Evolutionary conservation across 2,888 invertebrate species (phyloP).

Genomic region (Mesoligia furuncula): DNA sequence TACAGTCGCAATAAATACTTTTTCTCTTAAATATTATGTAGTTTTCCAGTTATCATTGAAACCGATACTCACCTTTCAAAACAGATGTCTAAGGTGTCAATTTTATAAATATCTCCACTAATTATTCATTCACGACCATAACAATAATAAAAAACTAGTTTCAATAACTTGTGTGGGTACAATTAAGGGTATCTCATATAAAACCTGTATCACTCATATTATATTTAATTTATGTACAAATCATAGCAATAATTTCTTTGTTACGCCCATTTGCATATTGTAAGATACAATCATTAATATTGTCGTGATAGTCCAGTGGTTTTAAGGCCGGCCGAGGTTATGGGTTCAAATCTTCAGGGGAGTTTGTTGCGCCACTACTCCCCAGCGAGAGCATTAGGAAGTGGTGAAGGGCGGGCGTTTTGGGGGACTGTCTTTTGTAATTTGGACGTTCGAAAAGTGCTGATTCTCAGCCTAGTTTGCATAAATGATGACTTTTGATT

Average conservation of each 20-base stretch:
- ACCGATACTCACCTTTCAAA: neutral
- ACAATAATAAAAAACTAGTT: slow-evolving; percentile 5
- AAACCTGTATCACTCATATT: slow-evolving; percentile 17
- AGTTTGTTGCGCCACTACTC: too few species aligned
- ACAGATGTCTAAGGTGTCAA: neutral
- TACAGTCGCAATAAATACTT: too few species aligned
- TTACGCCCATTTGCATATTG: slow-evolving; percentile 28
- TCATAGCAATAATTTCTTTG: slow-evolving; percentile 25
- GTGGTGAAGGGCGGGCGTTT: too few species aligned
- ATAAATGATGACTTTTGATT: too few species aligned
- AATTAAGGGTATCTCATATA: slow-evolving; percentile 6
- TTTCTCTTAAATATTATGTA: too few species aligned
- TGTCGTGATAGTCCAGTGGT: too few species aligned
- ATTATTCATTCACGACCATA: neutral
- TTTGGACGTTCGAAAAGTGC: too few species aligned
- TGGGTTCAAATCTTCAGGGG: too few species aligned
- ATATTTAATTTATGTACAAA: slow-evolving; percentile 11
- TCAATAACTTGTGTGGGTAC: neutral
- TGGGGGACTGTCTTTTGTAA: too few species aligned
- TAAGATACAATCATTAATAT: slow-evolving; percentile 19
- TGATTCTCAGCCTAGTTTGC: too few species aligned
- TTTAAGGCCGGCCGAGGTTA: too few species aligned
- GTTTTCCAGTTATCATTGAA: neutral
- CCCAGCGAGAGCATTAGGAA: too few species aligned
- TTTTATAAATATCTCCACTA: slow-evolving; percentile 8